Evolutionary conservation across 1,140 invertebrate species (phyloP).

Genomic region (Penaeus japonicus): DNA sequence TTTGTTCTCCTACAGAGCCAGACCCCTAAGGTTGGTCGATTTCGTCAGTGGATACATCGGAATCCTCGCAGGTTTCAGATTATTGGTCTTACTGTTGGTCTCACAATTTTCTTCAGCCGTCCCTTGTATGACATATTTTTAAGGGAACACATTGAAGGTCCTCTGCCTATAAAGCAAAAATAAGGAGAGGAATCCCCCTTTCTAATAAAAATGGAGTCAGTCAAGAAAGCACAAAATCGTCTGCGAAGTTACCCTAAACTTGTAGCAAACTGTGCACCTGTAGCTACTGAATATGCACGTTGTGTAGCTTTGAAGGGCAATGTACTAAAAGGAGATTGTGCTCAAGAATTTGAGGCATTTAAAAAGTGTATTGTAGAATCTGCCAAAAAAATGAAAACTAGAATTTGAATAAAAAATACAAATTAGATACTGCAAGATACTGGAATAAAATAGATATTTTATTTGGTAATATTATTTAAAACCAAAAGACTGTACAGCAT

Average conservation of each 20-base stretch:
- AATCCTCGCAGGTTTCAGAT: constrained; percentile 69
- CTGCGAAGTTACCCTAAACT: constrained; percentile 77
- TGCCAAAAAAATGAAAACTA: constrained; percentile 61
- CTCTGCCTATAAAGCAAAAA: neutral
- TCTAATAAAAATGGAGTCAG: constrained; percentile 75
- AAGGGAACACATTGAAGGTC: constrained; percentile 33
- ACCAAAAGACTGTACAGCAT: neutral
- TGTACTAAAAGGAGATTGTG: constrained; percentile 76
- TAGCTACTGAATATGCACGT: constrained; percentile 75
- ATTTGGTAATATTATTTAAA: neutral
- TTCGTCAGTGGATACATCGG: constrained; percentile 64
- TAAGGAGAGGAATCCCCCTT: neutral
- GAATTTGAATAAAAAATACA: constrained; percentile 52
- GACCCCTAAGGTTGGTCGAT: neutral
- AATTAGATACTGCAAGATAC: too few relatives aligned
- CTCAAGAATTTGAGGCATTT: constrained; percentile 78
- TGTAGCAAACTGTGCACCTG: constrained; percentile 74
- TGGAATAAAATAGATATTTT: too few relatives aligned
- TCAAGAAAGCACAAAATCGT: constrained; percentile 75
- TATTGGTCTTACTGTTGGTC: constrained; percentile 64
- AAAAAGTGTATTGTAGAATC: constrained; percentile 69
- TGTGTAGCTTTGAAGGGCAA: constrained; percentile 77
- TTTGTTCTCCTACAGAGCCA: neutral
- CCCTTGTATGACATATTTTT: constrained; percentile 76
- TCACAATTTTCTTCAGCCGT: constrained; percentile 73